Conservation (phyloP, 2,797 vertebrate genomes). For the Sphenopsis melanotis region DNA sequence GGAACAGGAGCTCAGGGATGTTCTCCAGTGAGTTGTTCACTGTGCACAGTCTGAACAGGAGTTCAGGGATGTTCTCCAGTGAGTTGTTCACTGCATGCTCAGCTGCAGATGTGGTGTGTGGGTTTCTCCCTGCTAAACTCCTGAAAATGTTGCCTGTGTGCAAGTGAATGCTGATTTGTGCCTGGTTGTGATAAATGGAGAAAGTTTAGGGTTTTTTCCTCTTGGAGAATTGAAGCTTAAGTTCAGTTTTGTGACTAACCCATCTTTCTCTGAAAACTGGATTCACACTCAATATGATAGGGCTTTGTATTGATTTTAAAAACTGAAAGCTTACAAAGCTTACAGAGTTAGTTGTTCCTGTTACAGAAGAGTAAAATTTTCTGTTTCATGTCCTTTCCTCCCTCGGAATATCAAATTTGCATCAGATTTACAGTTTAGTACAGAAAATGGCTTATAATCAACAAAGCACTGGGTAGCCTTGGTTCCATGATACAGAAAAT, state of each 20-base stretch:
- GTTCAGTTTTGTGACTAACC: not conserved
- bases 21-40: not conserved
- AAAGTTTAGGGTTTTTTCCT: not conserved
- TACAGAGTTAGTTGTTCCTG: not conserved
- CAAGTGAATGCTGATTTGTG: not conserved
- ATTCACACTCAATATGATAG: not conserved
- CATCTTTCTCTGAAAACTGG: not conserved
- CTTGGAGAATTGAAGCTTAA: not conserved
- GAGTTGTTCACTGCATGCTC: not conserved
- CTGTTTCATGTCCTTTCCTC: not conserved
- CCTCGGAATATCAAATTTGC: not conserved
- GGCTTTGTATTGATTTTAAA: not conserved
- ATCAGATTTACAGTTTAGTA: not conserved
- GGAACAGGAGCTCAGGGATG: not conserved
- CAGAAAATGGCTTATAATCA: not conserved
- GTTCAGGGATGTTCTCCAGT: not conserved
- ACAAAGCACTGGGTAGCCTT: not conserved
- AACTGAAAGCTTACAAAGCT: not conserved
- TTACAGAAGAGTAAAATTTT: not conserved
- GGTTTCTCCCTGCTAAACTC: not conserved
- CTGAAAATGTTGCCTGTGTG: not conserved
- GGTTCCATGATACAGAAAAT: not conserved
- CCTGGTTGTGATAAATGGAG: not conserved
- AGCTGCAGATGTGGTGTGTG: rapidly evolving
- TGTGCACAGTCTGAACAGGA: too few relatives aligned